These are phyloP conservation scores for Nylanderia fulva DNA, from an alignment of 1,140 invertebrate genomes.

Conservation along the genomic window DNA sequence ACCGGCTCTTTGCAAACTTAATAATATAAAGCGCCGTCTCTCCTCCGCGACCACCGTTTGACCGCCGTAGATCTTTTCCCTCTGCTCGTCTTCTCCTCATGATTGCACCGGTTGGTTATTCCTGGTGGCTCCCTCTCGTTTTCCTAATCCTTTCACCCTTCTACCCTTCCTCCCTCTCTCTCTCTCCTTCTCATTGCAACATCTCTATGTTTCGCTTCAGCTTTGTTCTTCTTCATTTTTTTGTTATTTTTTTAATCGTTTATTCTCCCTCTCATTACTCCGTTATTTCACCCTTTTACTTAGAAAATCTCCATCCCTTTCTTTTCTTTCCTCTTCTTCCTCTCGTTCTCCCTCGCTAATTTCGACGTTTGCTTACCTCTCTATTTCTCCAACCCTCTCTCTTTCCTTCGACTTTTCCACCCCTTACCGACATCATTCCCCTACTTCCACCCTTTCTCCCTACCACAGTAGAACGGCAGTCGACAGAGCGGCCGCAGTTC, in stretches of 20 bases:
- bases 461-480: constrained; percentile 36
- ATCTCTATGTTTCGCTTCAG: not conserved
- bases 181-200: constrained; percentile 14
- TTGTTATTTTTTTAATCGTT: not conserved
- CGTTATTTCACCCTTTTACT: not conserved
- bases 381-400: not conserved
- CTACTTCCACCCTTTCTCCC: constrained; percentile 29
- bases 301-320: not conserved
- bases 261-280: not conserved
- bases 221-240: not conserved
- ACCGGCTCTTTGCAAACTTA: constrained; percentile 30
- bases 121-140: constrained; percentile 4
- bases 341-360: not conserved
- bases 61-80: constrained; percentile 2
- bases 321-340: not conserved
- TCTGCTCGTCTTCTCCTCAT: constrained; percentile 4
- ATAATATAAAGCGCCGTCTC: constrained; percentile 30
- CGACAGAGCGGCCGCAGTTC: constrained; percentile 42
- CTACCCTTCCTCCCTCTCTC: not conserved
- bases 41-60: constrained; percentile 21
- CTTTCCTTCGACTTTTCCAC: constrained; percentile 17
- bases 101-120: not conserved
- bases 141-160: not conserved
- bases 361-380: not conserved
- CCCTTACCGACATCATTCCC: constrained; percentile 11